These are phyloP conservation scores for Tetramorium simillimum DNA, from an alignment of 1,140 invertebrate genomes.

Conservation along the genomic window DNA sequence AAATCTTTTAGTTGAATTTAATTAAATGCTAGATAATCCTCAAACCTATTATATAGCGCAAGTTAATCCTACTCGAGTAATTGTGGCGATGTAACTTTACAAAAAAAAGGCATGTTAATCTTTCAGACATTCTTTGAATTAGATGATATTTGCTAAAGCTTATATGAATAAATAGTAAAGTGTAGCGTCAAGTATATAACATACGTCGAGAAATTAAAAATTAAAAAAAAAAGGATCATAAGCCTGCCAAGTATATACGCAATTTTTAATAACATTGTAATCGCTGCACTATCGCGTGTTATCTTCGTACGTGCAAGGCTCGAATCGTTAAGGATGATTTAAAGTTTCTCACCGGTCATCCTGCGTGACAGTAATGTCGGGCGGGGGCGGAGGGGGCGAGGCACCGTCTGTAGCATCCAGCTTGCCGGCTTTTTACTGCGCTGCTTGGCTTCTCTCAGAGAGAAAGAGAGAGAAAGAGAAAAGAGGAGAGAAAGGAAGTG, in stretches of 20 bases:
- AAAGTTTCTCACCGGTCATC: constrained; percentile 82
- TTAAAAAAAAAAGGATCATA: background rate
- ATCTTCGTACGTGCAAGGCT: background rate
- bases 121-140: background rate
- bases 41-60: background rate
- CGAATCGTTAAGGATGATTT: constrained; percentile 41
- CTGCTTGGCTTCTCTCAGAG: constrained; percentile 48
- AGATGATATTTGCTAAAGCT: background rate
- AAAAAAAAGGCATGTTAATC: background rate
- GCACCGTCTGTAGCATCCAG: constrained; percentile 85
- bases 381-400: constrained; percentile 82
- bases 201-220: background rate
- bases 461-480: constrained; percentile 1
- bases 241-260: background rate
- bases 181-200: background rate
- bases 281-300: background rate
- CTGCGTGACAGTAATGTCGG: constrained; percentile 84
- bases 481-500: background rate
- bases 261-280: constrained; percentile 8
- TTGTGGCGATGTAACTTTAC: background rate
- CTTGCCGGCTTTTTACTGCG: constrained; percentile 82
- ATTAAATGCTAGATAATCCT: background rate
- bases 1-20: background rate
- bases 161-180: background rate
- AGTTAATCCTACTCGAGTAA: background rate